phyloP scores from a whole-genome alignment of 2,113 vertebrate species.

The Lasiurus cinereus region DNA sequence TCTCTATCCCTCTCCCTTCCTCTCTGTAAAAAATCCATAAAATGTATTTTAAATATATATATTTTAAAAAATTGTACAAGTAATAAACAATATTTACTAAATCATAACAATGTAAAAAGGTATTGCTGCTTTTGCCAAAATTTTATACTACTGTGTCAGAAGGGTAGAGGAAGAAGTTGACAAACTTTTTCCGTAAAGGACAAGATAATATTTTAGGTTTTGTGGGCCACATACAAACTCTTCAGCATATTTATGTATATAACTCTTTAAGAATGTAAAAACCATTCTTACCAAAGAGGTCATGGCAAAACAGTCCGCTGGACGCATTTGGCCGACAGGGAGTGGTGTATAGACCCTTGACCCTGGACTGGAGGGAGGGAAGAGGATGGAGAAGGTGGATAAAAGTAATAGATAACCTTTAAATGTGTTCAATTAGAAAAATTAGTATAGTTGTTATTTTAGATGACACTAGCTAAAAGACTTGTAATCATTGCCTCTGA shows the following conservation, averaged over 20 bases:
- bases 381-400: neutral
- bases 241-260: constrained; percentile 9
- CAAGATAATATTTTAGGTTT: neutral
- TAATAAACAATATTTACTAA: neutral
- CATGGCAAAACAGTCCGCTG: neutral
- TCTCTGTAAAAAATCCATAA: too few species aligned
- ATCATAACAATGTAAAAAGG: neutral
- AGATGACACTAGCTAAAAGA: neutral
- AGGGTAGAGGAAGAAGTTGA: neutral
- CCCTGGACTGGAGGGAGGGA: neutral
- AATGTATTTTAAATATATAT: too few species aligned
- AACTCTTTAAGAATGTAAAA: neutral
- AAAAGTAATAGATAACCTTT: neutral
- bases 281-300: neutral
- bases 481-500: neutral
- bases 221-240: neutral
- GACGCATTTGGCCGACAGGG: neutral
- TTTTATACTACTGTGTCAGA: neutral
- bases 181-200: neutral
- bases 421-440: neutral
- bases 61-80: neutral
- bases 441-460: neutral
- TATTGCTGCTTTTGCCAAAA: neutral
- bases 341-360: neutral
- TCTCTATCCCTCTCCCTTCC: too few species aligned